These are phyloP conservation scores for Psilopogon haemacephalus DNA, from an alignment of 2,113 vertebrate genomes.

Conservation along the genomic window DNA sequence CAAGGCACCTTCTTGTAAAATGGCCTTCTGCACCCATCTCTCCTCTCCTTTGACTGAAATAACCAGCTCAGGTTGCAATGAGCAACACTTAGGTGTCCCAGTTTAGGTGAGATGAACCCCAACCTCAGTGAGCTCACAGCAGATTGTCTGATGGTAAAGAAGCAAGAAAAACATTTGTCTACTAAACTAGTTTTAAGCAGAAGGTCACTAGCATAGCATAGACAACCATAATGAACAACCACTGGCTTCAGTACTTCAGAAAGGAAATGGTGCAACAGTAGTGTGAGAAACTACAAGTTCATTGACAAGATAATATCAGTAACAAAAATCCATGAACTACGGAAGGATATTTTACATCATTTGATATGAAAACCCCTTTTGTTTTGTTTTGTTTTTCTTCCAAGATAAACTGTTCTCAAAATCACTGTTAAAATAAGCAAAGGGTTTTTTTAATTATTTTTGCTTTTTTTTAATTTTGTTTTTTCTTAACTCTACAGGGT, in stretches of 20 bases:
- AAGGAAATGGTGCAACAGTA: neutral
- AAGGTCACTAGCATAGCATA: neutral
- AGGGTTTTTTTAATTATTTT: too few relatives aligned
- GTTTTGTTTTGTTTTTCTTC: neutral
- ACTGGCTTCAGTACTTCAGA: neutral
- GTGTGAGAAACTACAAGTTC: neutral
- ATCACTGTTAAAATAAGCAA: neutral
- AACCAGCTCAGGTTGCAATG: neutral
- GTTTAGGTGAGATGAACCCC: neutral
- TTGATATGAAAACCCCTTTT: neutral
- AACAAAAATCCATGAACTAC: neutral
- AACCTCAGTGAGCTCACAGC: neutral
- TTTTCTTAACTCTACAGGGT: too few relatives aligned
- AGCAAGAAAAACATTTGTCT: fast-evolving
- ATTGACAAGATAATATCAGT: neutral
- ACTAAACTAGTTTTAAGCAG: neutral
- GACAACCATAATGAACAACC: neutral
- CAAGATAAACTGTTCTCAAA: neutral
- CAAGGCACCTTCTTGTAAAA: fast-evolving
- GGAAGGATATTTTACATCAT: neutral
- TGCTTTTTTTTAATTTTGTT: too few relatives aligned
- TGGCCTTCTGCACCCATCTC: neutral
- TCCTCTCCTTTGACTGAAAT: neutral
- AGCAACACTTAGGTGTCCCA: neutral
- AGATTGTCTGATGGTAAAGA: neutral